Evolutionary conservation across 2,888 invertebrate species (phyloP), one percentile per base, ranked within the genome.

Genomic region (Atherix ibis): DNA sequence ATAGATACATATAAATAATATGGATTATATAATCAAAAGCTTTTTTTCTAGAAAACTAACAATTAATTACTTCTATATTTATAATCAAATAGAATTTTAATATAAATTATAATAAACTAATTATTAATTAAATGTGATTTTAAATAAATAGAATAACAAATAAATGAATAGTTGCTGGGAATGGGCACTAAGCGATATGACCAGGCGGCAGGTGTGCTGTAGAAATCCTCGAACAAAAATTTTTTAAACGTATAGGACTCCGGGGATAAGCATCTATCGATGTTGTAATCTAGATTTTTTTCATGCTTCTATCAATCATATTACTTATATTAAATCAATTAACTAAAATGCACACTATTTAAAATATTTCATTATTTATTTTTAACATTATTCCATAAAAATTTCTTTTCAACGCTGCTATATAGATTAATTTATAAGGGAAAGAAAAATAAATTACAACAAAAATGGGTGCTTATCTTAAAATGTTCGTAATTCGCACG

Each of bases 101-200:
- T n/a, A n/a, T n/a, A n/a, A n/a, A n/a, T n/a, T n/a, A n/a, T n/a
- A n/a, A n/a, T n/a, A n/a, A n/a, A n/a, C n/a, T n/a, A n/a, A n/a
- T n/a, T n/a, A n/a, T n/a, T n/a, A n/a, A n/a, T n/a, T n/a, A n/a
- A n/a, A n/a, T n/a, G n/a, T n/a, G n/a, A n/a, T n/a, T n/a, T n/a
- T n/a, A n/a, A n/a, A n/a, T n/a, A n/a, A n/a, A n/a, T n/a, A 22
- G 8, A 29, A 34, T 24, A 25, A 25, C n/a, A 31, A 24, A 31
- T 17, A 22, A 32, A 15, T 15, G 9, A 24, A 30, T 29, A 35
- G 34, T 28, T 35, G 35, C 31, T 68, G 69, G 72, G 72, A 72
- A 73, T 72, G 72, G 72, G 72, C 71, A 71, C 70, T 52, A 70
- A 71, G 72, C 72, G 69, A 73, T 71, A 71, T 69, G 70, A 71